Conservation (phyloP, 2,888 invertebrate genomes). For the Tenthredo notha region DNA sequence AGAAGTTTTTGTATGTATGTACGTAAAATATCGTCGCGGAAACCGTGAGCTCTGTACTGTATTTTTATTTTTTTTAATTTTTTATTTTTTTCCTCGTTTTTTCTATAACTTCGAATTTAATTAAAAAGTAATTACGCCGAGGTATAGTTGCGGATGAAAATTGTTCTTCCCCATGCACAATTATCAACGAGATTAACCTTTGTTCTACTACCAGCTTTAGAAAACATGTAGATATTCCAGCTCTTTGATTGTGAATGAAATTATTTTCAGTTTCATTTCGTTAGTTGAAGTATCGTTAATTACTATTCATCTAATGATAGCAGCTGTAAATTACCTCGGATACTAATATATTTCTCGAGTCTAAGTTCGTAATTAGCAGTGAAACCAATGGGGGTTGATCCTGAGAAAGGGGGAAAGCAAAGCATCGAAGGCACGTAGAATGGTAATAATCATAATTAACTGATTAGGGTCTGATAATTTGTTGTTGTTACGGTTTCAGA, state of each 20-base stretch:
- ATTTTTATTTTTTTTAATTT: no score
- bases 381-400: neutral
- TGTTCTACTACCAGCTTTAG: neutral
- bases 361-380: constrained; percentile 21
- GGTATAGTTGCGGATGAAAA: neutral
- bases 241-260: neutral
- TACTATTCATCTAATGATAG: neutral
- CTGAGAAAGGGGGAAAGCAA: constrained; percentile 3
- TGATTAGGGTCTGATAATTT: constrained; percentile 35
- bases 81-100: no score
- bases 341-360: neutral
- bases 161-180: neutral
- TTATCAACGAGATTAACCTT: neutral
- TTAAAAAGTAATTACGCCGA: constrained; percentile 16
- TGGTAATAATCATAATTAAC: constrained; percentile 32
- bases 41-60: neutral
- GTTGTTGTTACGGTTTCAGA: constrained; percentile 20
- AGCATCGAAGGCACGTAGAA: constrained; percentile 11
- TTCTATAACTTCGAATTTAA: constrained; percentile 7
- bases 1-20: neutral
- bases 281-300: neutral
- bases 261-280: neutral
- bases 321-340: neutral
- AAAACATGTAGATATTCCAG: neutral
- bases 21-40: neutral